Percentiles rank a stretch among this genome's conserved stretches.
phyloP scores from a whole-genome alignment of 2,888 invertebrate species.

The Leptinotarsa tumamoca region DNA sequence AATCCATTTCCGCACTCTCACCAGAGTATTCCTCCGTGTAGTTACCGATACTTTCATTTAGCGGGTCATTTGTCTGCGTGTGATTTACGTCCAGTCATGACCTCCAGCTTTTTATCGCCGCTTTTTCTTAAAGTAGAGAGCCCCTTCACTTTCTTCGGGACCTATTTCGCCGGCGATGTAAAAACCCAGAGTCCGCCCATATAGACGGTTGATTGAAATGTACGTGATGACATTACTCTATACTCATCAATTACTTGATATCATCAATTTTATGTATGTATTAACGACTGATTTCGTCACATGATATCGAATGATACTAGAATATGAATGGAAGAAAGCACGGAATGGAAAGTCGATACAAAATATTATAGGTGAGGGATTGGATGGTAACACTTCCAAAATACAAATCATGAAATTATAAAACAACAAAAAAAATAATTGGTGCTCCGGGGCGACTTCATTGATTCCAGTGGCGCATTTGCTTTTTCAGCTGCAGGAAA shows the following conservation, averaged over 20 bases:
- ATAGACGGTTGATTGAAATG: neutral
- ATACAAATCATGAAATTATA: too few relatives aligned
- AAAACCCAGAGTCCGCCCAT: constrained; percentile 1
- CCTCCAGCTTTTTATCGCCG: constrained; percentile 18
- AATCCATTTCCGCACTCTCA: constrained; percentile 12
- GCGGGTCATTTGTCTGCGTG: constrained; percentile 23
- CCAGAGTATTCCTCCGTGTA: constrained; percentile 3
- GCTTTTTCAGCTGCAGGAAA: too few relatives aligned
- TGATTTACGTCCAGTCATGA: constrained; percentile 21
- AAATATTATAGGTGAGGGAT: too few relatives aligned
- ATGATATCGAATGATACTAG: too few relatives aligned
- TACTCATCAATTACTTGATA: neutral
- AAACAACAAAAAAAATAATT: too few relatives aligned
- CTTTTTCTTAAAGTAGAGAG: constrained; percentile 9
- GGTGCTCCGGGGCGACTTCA: too few relatives aligned
- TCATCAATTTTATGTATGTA: neutral
- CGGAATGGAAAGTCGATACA: too few relatives aligned
- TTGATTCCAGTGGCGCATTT: too few relatives aligned
- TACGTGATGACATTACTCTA: neutral
- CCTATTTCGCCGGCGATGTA: neutral
- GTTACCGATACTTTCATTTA: constrained; percentile 24
- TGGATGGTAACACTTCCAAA: too few relatives aligned
- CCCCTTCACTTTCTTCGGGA: constrained; percentile 14
- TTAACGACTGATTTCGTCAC: neutral
- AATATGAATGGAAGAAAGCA: too few relatives aligned